A percentile compares a stretch with the other conserved stretches of the same genome.
Conservation (phyloP, 2,113 vertebrate species). For the Siniperca knerii region DNA sequence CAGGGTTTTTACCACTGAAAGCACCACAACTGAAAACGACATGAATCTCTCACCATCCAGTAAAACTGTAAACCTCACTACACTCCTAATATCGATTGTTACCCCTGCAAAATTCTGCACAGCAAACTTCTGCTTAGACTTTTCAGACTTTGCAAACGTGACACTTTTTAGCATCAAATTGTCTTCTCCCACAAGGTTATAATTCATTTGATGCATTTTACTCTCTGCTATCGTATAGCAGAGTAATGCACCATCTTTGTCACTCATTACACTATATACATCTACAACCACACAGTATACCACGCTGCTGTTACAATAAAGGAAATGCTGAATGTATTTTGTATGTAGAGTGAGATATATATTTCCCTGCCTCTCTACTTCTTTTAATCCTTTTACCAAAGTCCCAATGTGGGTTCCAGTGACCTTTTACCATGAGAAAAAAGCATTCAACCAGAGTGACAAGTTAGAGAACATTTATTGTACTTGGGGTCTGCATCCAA, state of each 20-base stretch:
- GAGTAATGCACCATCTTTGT: not conserved
- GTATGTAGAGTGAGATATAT: not conserved
- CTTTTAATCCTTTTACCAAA: not conserved
- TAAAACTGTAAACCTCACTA: not conserved
- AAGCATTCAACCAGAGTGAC: not conserved
- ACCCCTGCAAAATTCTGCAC: conserved; percentile 6
- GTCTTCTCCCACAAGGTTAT: not conserved
- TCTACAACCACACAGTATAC: not conserved
- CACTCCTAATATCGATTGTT: conserved; percentile 7
- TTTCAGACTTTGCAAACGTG: conserved; percentile 23
- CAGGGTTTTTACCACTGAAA: not conserved
- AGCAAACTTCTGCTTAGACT: conserved; percentile 21
- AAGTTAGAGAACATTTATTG: not conserved
- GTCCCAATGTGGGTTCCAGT: not conserved
- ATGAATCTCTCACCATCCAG: not conserved
- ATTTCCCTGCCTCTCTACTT: no score
- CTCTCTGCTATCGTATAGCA: not conserved
- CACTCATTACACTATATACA: not conserved
- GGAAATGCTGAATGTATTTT: not conserved
- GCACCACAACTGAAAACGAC: not conserved
- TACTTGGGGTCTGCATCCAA: not conserved
- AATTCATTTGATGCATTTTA: conserved; percentile 13
- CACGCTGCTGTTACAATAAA: not conserved
- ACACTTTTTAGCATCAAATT: conserved; percentile 12
- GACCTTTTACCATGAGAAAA: not conserved